Evolutionary conservation across 2,888 invertebrate species (phyloP).

Genomic region (Eledona agricola): DNA sequence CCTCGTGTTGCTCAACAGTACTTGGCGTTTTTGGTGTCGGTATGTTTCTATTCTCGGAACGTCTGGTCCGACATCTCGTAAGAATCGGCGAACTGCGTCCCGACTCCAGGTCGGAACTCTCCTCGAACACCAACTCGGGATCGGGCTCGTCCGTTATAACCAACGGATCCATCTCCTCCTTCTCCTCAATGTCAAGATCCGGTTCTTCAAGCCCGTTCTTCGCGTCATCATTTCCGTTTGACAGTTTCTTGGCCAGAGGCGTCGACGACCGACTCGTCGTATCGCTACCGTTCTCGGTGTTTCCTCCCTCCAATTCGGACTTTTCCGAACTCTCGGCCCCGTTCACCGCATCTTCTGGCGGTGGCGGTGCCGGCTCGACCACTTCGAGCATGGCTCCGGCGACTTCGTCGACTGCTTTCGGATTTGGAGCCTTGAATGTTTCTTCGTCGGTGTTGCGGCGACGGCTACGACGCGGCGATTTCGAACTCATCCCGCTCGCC

Average conservation of each 20-base stretch:
- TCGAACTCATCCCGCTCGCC: constrained; percentile 28
- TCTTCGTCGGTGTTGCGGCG: constrained; percentile 27
- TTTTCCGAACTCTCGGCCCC: constrained; percentile 2
- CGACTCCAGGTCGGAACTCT: constrained; percentile 53
- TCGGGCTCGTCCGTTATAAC: constrained; percentile 53
- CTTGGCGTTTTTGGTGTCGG: constrained; percentile 61
- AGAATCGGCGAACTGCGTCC: constrained; percentile 53
- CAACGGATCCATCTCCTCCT: constrained; percentile 54
- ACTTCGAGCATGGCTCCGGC: no score
- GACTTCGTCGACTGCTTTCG: constrained; percentile 12
- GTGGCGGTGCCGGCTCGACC: constrained; percentile 6
- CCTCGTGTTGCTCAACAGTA: constrained; percentile 42
- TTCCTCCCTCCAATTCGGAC: no score
- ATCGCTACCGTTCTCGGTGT: constrained; percentile 2
- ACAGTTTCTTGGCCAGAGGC: constrained; percentile 5
- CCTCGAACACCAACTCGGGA: constrained; percentile 57
- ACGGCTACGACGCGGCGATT: constrained; percentile 19
- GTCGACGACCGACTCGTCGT: constrained; percentile 2
- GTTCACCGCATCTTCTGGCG: constrained; percentile 8
- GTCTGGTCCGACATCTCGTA: constrained; percentile 55
- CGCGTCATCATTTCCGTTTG: constrained; percentile 21
- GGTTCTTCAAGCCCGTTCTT: constrained; percentile 3
- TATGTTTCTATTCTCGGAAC: constrained; percentile 57
- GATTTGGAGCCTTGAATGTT: constrained; percentile 20
- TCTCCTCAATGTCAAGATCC: constrained; percentile 16